A percentile compares a stretch with the other conserved stretches of the same genome.
Conservation (phyloP, 2,113 vertebrate species). For the Coregonus clupeaformis region DNA sequence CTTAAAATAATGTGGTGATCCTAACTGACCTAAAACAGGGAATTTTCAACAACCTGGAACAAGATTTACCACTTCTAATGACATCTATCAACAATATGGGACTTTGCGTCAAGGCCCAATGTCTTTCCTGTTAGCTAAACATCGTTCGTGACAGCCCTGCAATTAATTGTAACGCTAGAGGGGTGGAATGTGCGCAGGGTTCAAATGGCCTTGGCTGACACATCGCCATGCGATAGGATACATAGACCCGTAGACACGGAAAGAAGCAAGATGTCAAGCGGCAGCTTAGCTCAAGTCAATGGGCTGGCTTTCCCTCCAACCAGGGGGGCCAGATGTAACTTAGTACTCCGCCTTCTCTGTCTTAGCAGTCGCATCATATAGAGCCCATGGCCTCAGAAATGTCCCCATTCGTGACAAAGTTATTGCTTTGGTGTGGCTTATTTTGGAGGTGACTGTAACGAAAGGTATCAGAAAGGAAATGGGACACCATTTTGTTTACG, state of each 20-base stretch:
- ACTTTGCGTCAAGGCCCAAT: slow-evolving; percentile 61
- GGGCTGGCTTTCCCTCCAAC: slow-evolving; percentile 43
- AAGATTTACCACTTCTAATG: slow-evolving; percentile 66
- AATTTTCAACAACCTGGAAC: no score
- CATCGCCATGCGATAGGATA: slow-evolving; percentile 39
- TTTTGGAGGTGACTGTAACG: slow-evolving; percentile 27
- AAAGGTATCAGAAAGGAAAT: slow-evolving; percentile 31
- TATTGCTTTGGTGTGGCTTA: slow-evolving; percentile 25
- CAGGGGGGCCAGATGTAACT: slow-evolving; percentile 62
- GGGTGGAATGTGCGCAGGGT: slow-evolving; percentile 48
- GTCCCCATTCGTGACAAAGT: slow-evolving; percentile 40
- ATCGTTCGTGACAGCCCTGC: slow-evolving; percentile 66
- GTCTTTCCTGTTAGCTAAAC: slow-evolving; percentile 68
- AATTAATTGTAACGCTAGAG: slow-evolving; percentile 72
- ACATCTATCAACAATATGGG: slow-evolving; percentile 63
- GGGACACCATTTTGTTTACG: background rate
- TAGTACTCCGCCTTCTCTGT: slow-evolving; percentile 59
- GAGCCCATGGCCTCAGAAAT: slow-evolving; percentile 30
- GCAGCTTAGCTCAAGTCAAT: slow-evolving; percentile 44
- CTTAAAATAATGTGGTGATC: no score
- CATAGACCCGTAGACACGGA: slow-evolving; percentile 38
- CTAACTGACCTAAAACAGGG: no score
- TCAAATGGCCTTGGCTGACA: slow-evolving; percentile 67
- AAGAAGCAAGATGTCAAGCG: slow-evolving; percentile 43
- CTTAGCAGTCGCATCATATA: slow-evolving; percentile 43